Evolutionary conservation across 1,140 invertebrate genomes (phyloP), one percentile per base, ranked within the genome.

Genomic region (Papilio xuthus): DNA sequence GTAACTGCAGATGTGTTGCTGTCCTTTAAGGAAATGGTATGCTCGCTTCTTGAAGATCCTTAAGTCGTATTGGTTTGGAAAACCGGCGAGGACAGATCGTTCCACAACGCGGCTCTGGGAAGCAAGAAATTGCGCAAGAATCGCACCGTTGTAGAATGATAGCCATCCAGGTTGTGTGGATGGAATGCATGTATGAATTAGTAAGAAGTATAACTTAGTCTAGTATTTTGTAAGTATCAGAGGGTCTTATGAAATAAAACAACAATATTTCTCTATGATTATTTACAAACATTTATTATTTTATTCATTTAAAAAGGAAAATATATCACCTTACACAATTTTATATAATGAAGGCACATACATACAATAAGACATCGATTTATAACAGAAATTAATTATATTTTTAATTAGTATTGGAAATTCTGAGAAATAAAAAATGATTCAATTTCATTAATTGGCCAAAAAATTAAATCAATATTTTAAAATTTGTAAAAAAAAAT

Each of bases 281-380:
- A 92, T 92, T 89, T 92, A 92, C 90, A 92, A 91, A 92, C 89
- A 92, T 91, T 91, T 86, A 89, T 89, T 79, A 83, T 90, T 88
- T 89, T 79, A 83, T 90, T 92, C 88, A 89, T 90, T 87, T 86
- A 90, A 87, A 88, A 91, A 83, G 84, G 53, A 15, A 90, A 88
- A 91, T 84, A 90, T 91, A 92, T 91, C 89, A 92, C 89, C 90
- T 90, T 89, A 88, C 67, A 77, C 37, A 77, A 63, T 84, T 73
- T 47, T 81, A 78, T 87, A 84, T 50, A 83, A 82, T 76, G 87
- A 91, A 91, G 88, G 89, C 88, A 90, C 89, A 79, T 78, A 84
- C 82, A 81, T 69, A 37, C 74, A 75, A 56, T 79, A 78, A 79
- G 81, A 84, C 70, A 82, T 82, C 78, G 20, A 50, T 44, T 10